These are phyloP conservation scores for Rhopilema esculentum DNA, from an alignment of 30 jellyfish, hydroid and myxozoan genomes.

Conservation along the genomic window DNA sequence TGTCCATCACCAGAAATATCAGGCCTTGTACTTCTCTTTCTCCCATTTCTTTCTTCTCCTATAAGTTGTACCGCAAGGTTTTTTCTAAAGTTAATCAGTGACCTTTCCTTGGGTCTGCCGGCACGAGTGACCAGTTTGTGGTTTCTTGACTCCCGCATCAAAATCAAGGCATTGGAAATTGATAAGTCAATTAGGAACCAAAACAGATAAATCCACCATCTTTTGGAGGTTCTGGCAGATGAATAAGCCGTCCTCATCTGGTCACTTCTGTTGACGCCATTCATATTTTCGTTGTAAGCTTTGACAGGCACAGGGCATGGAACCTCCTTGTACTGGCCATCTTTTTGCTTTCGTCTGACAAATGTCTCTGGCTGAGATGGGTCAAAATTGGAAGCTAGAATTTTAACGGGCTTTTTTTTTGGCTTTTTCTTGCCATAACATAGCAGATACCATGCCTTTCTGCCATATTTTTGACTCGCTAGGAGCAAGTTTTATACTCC, in stretches of 20 bases:
- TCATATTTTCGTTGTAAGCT: conserved; percentile 10
- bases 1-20: conserved; percentile 29
- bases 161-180: conserved; percentile 36
- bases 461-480: conserved; percentile 17
- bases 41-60: conserved; percentile 26
- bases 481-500: neutral
- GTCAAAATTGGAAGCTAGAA: neutral
- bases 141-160: conserved; percentile 43
- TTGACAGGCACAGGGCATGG: conserved; percentile 19
- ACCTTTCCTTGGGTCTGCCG: conserved; percentile 4
- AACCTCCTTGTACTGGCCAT: conserved; percentile 4
- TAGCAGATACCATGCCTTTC: conserved; percentile 14
- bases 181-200: conserved; percentile 43
- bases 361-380: conserved; percentile 7
- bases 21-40: conserved; percentile 4
- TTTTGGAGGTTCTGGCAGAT: conserved; percentile 5
- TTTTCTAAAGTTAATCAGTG: conserved; percentile 10
- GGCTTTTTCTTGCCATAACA: conserved; percentile 14
- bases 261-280: conserved; percentile 21
- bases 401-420: conserved; percentile 1
- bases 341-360: conserved; percentile 5
- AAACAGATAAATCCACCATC: conserved; percentile 37
- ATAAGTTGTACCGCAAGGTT: conserved; percentile 33
- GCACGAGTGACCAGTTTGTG: conserved; percentile 4
- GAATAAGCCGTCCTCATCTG: conserved; percentile 35